Percentiles rank a stretch among this genome's conserved stretches.
These are phyloP conservation scores for Tapera naevia DNA, from an alignment of 2,797 vertebrate genomes.

Conservation along the genomic window DNA sequence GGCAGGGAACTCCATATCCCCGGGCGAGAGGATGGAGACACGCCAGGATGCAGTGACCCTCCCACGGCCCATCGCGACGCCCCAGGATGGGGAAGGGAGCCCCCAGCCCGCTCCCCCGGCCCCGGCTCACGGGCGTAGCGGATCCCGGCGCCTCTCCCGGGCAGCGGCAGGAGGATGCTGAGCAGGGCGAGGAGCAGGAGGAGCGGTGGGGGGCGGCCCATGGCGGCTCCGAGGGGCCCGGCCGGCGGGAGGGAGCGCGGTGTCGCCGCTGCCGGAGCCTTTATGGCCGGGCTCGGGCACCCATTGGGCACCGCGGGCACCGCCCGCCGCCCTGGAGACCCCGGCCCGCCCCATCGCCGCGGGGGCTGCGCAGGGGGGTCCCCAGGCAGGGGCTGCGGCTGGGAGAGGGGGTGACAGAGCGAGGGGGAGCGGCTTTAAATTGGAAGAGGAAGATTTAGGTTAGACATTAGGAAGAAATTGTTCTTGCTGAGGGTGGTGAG, in stretches of 20 bases:
- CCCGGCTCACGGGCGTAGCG: slow-evolving; percentile 16
- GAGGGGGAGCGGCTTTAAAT: too few species aligned
- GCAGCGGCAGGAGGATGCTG: not conserved
- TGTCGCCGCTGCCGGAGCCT: not conserved
- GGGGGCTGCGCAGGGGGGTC: not conserved
- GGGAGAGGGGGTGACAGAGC: too few species aligned
- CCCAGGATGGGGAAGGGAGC: not conserved
- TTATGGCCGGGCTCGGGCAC: not conserved
- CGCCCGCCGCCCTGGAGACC: slow-evolving; percentile 2
- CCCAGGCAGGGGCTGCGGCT: too few species aligned
- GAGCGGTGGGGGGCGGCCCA: not conserved
- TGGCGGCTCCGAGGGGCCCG: not conserved
- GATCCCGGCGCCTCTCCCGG: not conserved
- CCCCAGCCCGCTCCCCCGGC: not conserved
- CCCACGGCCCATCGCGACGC: too few species aligned
- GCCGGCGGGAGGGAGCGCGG: not conserved
- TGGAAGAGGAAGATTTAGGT: too few species aligned
- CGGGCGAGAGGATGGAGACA: not conserved
- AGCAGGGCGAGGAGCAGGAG: not conserved
- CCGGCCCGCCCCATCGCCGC: not conserved
- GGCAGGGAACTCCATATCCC: not conserved
- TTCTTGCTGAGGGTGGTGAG: too few species aligned
- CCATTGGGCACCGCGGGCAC: slow-evolving; percentile 18
- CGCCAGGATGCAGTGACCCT: too few species aligned
- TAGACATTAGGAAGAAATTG: too few species aligned